Evolutionary conservation across 1,140 invertebrate species (phyloP), one percentile per base, ranked within the genome.

Genomic region (Pachyrhynchus sulphureomaculatus): DNA sequence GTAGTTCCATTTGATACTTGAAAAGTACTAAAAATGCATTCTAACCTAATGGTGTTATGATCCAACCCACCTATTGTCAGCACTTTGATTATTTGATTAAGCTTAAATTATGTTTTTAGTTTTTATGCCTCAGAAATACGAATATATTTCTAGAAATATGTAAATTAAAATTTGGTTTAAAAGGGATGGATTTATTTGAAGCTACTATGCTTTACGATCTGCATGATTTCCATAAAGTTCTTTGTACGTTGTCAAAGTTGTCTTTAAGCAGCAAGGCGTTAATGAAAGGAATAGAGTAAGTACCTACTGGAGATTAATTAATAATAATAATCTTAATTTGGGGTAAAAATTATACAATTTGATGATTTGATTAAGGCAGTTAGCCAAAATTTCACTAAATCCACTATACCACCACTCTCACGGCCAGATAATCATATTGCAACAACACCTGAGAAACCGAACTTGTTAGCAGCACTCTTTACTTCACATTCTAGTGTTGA

Each of bases 121-220:
- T 98, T 77, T 79, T 98, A 45, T 97, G 95, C 75, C 81, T 95
- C 76, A 86, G 95, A 67, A 98, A 98, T 77, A 98, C 98, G 57
- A 87, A 93, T 72, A 83, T 89, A 53, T 98, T 98, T 78, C 79
- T 98, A n/a, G 85, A 90, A 45, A 88, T 88, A 5, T 96, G 94
- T 74, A 86, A 88, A 65, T 86, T 84, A 54, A 80, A 83, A 44
- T 97, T 96, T 79, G 87, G 88, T 21, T 77, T 98, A 18, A 83
- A 87, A 6, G 88, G 93, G 58, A 82, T 81, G n/a, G 94, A 98
- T 75, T 79, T 98, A 2, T 98, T 98, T 78, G 93, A 96, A 68
- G 88, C 92, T 0, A 84, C 85, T 4, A 93, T 96, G 86, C 79
- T 98, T 2, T 98, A 96, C 77, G 93, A 98, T 76, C 81, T 96